Conservation (phyloP, 2,113 vertebrate genomes). For the Forbesichthys papilliferus region DNA sequence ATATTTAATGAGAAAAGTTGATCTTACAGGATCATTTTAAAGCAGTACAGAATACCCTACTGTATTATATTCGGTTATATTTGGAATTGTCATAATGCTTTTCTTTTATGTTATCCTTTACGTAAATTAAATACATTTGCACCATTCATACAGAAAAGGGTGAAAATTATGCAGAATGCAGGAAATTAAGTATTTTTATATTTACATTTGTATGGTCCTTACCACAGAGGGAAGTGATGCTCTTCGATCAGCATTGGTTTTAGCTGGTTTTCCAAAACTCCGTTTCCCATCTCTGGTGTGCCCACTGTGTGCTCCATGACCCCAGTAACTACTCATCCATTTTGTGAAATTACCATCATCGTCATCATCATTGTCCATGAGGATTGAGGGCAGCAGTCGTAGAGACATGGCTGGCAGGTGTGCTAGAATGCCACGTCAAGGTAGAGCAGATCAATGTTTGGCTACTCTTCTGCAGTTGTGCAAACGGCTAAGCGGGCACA, state of each 20-base stretch:
- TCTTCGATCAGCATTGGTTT: slow-evolving; percentile 72
- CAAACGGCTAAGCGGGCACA: slow-evolving; percentile 41
- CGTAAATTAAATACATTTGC: too few species aligned
- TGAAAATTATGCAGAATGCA: too few species aligned
- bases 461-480: slow-evolving; percentile 12
- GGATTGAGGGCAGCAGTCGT: slow-evolving; percentile 72
- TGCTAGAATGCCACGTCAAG: slow-evolving; percentile 33
- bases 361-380: slow-evolving; percentile 88
- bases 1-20: too few species aligned
- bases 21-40: too few species aligned
- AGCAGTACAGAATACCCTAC: too few species aligned
- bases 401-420: slow-evolving; percentile 67
- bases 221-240: slow-evolving; percentile 89
- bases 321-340: slow-evolving; percentile 99
- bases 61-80: too few species aligned
- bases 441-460: slow-evolving; percentile 20
- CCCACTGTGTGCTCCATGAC: slow-evolving; percentile 79
- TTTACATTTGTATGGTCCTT: slow-evolving; percentile 54
- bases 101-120: too few species aligned
- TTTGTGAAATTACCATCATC: slow-evolving; percentile 94
- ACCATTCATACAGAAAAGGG: too few species aligned
- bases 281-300: slow-evolving; percentile 73
- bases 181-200: too few species aligned
- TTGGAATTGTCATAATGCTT: too few species aligned
- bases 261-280: slow-evolving; percentile 72